Percentiles rank a stretch among this genome's conserved stretches.
Evolutionary conservation across 2,797 vertebrate species (phyloP).

Genomic region (Enteromius anoplus): DNA sequence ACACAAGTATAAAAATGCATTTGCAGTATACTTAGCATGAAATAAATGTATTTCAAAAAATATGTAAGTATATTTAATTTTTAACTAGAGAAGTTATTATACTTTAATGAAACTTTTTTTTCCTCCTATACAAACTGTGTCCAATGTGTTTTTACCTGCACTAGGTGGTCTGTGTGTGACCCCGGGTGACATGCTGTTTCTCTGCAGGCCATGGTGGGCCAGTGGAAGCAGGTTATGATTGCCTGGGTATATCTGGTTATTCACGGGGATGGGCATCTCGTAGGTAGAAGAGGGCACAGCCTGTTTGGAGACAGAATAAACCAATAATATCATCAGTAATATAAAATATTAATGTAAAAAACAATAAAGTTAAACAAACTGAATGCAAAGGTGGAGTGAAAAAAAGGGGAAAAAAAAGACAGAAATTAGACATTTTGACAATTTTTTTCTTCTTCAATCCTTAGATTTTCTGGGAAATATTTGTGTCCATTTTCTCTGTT

Average conservation of each 20-base stretch:
- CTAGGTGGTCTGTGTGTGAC: constrained; percentile 98
- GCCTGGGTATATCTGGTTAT: constrained; percentile 96
- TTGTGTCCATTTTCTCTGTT: neutral
- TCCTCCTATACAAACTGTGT: neutral
- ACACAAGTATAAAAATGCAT: neutral
- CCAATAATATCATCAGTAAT: neutral
- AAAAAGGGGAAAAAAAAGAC: too few species aligned
- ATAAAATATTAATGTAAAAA: neutral
- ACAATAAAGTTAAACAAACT: neutral
- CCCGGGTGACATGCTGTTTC: constrained; percentile 99
- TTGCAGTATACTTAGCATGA: neutral
- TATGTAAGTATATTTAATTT: neutral
- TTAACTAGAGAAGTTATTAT: neutral
- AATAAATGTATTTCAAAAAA: too few species aligned
- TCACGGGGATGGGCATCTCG: constrained; percentile 98
- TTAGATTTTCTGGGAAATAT: neutral
- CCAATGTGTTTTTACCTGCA: constrained; percentile 84
- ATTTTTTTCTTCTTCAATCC: neutral
- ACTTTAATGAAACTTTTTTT: neutral
- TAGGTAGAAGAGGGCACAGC: constrained; percentile 96
- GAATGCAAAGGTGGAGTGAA: neutral
- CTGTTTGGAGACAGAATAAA: constrained; percentile 68
- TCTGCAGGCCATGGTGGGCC: constrained; percentile 95
- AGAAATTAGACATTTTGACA: neutral
- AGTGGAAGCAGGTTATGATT: constrained; percentile 97